Conservation (phyloP, 2,888 invertebrate genomes). For the Pterostichus niger region DNA sequence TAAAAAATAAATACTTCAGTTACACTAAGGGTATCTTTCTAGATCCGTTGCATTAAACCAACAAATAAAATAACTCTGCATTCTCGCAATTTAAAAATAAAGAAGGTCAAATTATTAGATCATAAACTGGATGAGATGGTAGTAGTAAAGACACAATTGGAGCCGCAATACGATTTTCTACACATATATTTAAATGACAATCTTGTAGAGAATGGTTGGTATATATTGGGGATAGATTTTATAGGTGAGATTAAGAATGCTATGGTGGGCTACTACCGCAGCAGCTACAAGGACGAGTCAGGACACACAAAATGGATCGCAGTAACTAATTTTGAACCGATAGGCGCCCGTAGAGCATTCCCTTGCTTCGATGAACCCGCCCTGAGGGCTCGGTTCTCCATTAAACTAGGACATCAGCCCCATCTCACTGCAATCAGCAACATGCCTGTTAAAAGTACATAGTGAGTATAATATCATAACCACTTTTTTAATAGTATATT, state of each 20-base stretch:
- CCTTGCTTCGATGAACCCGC: constrained; percentile 94
- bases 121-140: too few species aligned
- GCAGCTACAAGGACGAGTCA: constrained; percentile 85
- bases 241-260: too few species aligned
- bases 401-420: constrained; percentile 83
- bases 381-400: constrained; percentile 87
- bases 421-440: constrained; percentile 77
- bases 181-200: too few species aligned
- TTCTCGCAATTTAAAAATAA: constrained; percentile 75
- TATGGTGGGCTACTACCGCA: constrained; percentile 81
- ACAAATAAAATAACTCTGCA: too few species aligned
- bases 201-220: too few species aligned
- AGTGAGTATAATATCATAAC: too few species aligned
- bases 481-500: too few species aligned
- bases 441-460: constrained; percentile 74
- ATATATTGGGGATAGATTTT: too few species aligned
- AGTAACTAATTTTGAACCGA: constrained; percentile 89
- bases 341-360: constrained; percentile 89
- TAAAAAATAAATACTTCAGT: too few species aligned
- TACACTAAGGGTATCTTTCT: constrained; percentile 75
- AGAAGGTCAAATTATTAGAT: constrained; percentile 87
- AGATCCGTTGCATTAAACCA: constrained; percentile 69
- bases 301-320: constrained; percentile 86
- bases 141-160: too few species aligned
- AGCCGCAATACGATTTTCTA: too few species aligned